Conservation (phyloP, 2,888 invertebrate species). For the Polyploca ridens region DNA sequence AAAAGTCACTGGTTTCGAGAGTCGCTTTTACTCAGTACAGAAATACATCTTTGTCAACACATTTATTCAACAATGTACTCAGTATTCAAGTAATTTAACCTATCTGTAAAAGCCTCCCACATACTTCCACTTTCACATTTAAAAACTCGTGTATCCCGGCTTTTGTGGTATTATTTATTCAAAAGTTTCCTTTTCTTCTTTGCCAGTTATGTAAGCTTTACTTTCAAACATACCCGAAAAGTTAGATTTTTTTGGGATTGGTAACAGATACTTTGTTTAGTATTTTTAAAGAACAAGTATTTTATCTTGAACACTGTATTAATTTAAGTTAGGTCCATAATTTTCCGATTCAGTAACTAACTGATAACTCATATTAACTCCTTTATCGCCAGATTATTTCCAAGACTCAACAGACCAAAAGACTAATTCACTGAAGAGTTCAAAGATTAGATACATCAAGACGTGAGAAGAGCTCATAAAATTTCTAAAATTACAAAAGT, state of each 20-base stretch:
- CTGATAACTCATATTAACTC: too few species aligned
- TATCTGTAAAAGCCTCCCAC: not conserved
- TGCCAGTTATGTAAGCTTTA: not conserved
- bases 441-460: not conserved
- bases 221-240: not conserved
- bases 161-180: not conserved
- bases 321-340: too few species aligned
- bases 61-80: not conserved
- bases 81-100: not conserved
- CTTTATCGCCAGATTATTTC: too few species aligned
- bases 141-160: not conserved
- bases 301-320: not conserved
- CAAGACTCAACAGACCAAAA: not conserved
- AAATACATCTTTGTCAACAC: too few species aligned
- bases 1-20: too few species aligned
- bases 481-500: not conserved
- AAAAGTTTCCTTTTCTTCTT: not conserved
- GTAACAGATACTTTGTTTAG: not conserved
- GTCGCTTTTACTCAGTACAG: too few species aligned
- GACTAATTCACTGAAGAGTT: not conserved
- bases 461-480: not conserved
- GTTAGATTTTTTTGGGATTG: not conserved
- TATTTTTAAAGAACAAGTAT: not conserved
- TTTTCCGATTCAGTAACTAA: too few species aligned
- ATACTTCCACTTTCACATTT: not conserved